phyloP scores from a whole-genome alignment of 2,888 invertebrate genomes.

The Hemithea aestivaria region DNA sequence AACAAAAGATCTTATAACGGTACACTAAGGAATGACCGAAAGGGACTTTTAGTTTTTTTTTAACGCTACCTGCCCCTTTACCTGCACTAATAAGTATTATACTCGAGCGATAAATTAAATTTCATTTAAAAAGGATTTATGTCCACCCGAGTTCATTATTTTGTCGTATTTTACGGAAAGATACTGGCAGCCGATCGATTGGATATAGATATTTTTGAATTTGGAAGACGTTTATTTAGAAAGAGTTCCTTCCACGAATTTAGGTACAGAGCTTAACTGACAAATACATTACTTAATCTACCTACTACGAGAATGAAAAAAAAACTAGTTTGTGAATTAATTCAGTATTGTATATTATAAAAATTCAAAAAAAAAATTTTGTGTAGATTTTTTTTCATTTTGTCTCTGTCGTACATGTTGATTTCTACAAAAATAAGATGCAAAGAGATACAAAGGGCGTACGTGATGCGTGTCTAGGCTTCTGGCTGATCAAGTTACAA shows the following conservation, averaged over 20 bases:
- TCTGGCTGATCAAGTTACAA: constrained; percentile 19
- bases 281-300: no score
- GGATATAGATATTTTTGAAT: not conserved
- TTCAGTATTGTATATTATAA: no score
- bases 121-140: constrained; percentile 58
- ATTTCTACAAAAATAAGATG: no score
- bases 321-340: no score
- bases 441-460: constrained; percentile 24
- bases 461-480: constrained; percentile 26
- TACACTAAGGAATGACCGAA: constrained; percentile 58
- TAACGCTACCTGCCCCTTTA: constrained; percentile 59
- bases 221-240: no score
- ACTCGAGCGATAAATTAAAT: constrained; percentile 59
- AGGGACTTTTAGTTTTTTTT: constrained; percentile 57
- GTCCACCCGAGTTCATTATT: constrained; percentile 58
- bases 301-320: no score
- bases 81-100: constrained; percentile 59
- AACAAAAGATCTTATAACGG: constrained; percentile 61
- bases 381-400: no score
- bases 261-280: no score
- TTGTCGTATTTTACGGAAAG: constrained; percentile 42
- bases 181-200: not conserved
- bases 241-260: no score
- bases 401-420: no score
- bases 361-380: no score